Evolutionary conservation across 2,113 vertebrate species (phyloP), one percentile per base, ranked within the genome.

Genomic region (Hemiscyllium ocellatum): DNA sequence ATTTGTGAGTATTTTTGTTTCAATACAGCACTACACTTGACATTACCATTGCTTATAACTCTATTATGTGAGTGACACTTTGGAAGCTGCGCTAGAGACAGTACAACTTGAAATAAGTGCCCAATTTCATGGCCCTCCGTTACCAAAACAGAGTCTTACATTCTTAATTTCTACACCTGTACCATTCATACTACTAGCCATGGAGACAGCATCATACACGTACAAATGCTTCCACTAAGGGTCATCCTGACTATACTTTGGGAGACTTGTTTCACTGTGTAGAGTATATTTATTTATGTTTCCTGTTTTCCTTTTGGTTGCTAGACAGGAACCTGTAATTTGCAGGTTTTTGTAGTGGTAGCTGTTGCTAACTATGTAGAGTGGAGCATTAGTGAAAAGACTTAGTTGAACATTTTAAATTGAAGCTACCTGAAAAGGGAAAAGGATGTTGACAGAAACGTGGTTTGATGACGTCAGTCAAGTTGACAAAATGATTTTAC

Each of bases 1-100:
- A 97, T 99, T 99, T 97, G 99, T 99, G 98, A 98, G 99, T 98
- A 47, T 91, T 95, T 96, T 37, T 20, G n/a, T 26, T 89, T 8
- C 20, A 95, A 42, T 69, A 13, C 3, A 33, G 33, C 26, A 52
- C 12, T 22, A 19, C 50, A 47, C 33, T 70, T 29, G 20, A 87
- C 65, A 42, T 87, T 95, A 66, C 13, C 26, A 15, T 85, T 47
- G 6, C 65, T 65, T 89, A 26, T 89, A 47, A 69, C 26, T 17
- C 69, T 80, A 5, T 12, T 95, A 0, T n/a, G 2, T 80, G 26
- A 24, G 56, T 95, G 47, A 26, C 6, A 76, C 22, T 65, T 3
- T 52, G 61, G 42, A 47, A 47, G 42, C 42, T 47, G 42, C 42
- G 42, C 42, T 47, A 47, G 42, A 47, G 42, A 47, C 42, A 47